Evolutionary conservation across 2,797 vertebrate species (phyloP).

Genomic region (Hylomyscus alleni): DNA sequence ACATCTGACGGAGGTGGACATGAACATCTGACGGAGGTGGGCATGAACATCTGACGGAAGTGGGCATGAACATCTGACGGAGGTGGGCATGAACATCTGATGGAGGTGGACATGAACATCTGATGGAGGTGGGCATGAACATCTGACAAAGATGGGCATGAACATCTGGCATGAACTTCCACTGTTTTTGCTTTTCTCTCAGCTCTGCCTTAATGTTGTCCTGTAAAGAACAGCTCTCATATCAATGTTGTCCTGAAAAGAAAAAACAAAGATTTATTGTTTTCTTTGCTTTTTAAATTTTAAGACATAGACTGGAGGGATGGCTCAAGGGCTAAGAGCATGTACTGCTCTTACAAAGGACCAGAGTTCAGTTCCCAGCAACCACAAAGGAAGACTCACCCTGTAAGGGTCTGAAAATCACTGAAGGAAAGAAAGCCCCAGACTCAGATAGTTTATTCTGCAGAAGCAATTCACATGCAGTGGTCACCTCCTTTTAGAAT

Average conservation of each 20-base stretch:
- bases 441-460: neutral
- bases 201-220: neutral
- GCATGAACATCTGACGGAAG: no score
- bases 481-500: neutral
- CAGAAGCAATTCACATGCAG: neutral
- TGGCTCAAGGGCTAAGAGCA: neutral
- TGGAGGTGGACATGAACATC: no score
- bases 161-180: neutral
- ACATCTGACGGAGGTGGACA: no score
- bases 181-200: neutral
- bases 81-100: no score
- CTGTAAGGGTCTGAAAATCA: neutral
- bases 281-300: constrained; percentile 35
- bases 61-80: no score
- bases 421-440: neutral
- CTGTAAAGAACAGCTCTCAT: neutral
- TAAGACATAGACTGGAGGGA: neutral
- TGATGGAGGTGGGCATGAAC: neutral
- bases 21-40: no score
- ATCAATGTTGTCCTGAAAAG: neutral
- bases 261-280: neutral
- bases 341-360: neutral
- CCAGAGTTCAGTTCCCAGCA: neutral
- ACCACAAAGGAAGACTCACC: neutral
- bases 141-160: neutral